Evolutionary conservation across 2,113 vertebrate genomes (phyloP).

Genomic region (Nesogale talazaci): DNA sequence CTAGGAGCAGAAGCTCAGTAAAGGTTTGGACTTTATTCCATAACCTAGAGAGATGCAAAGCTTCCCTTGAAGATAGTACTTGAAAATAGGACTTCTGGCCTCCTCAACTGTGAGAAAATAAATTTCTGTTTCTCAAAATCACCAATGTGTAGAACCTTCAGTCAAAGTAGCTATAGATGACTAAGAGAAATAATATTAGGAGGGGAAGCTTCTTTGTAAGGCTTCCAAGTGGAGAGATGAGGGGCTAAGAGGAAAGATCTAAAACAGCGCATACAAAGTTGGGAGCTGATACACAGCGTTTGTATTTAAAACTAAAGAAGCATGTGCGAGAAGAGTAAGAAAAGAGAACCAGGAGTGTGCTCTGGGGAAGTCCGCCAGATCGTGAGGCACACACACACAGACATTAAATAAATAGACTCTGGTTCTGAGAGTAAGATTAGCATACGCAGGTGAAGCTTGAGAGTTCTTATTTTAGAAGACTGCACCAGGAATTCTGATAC

Average conservation of each 20-base stretch:
- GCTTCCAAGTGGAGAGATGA: background rate
- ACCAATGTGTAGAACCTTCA: background rate
- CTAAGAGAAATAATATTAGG: background rate
- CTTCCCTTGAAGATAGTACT: background rate
- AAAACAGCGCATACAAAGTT: no score
- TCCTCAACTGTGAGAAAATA: background rate
- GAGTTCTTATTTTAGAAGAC: background rate
- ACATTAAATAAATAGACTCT: background rate
- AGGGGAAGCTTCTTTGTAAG: background rate
- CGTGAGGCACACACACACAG: no score
- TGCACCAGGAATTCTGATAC: rapidly evolving
- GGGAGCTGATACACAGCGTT: background rate
- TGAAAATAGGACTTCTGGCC: background rate
- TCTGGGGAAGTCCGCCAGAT: background rate
- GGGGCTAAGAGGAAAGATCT: background rate
- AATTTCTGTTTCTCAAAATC: background rate
- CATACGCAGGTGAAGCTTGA: background rate
- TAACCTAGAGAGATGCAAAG: background rate
- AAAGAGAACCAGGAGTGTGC: background rate
- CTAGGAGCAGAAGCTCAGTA: background rate
- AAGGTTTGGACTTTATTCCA: background rate
- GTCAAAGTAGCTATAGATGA: background rate
- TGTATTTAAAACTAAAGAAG: background rate
- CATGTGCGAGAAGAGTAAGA: background rate
- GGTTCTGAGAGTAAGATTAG: background rate